Conservation (phyloP, 1,140 invertebrate species). For the Pseudoatta argentina region DNA sequence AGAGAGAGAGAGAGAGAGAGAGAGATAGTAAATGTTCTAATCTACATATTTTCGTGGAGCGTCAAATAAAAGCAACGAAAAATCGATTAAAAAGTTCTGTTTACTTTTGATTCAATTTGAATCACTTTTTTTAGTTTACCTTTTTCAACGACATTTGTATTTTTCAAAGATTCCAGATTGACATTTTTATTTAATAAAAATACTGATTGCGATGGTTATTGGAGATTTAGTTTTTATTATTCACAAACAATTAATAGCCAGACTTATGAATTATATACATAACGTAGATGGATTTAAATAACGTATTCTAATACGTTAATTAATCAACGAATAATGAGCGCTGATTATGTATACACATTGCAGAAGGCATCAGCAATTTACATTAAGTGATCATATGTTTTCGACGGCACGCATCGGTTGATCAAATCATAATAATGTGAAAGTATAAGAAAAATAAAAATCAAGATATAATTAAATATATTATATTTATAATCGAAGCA, state of each 20-base stretch:
- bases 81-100: background rate
- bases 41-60: background rate
- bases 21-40: background rate
- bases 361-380: slow-evolving; percentile 24
- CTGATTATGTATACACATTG: slow-evolving; percentile 22
- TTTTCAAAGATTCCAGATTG: too few species aligned
- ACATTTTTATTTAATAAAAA: background rate
- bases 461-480: background rate
- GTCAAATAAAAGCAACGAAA: background rate
- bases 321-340: slow-evolving; percentile 41
- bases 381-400: slow-evolving; percentile 38
- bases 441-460: background rate
- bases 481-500: slow-evolving; percentile 15
- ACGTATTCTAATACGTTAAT: slow-evolving; percentile 6
- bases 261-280: background rate
- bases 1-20: too few species aligned
- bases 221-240: background rate
- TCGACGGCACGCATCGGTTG: slow-evolving; percentile 1
- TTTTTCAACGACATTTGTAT: background rate
- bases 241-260: background rate
- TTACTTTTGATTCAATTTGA: background rate
- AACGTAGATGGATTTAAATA: slow-evolving; percentile 16
- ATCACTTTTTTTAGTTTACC: background rate
- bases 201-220: background rate
- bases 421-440: background rate